Evolutionary conservation across 2,113 vertebrate species (phyloP).

Genomic region (Irena cyanogastra): DNA sequence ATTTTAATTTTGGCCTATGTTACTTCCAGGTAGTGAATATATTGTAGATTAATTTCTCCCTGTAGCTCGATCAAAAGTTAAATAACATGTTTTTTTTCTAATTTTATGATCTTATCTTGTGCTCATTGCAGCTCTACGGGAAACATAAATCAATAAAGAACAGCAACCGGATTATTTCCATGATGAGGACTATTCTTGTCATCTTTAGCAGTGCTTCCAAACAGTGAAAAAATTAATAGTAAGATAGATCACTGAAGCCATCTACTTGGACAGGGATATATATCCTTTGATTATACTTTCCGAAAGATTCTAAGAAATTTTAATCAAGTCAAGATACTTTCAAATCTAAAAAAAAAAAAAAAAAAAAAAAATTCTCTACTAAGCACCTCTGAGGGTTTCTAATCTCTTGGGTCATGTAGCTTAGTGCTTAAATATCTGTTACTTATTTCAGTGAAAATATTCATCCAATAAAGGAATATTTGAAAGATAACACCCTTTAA

Average conservation of each 20-base stretch:
- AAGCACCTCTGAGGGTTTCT: background rate
- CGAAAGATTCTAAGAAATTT: background rate
- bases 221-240: background rate
- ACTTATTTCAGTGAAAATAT: background rate
- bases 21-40: background rate
- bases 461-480: background rate
- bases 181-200: background rate
- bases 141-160: background rate
- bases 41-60: background rate
- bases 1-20: background rate
- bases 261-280: background rate
- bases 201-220: background rate
- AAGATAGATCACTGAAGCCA: background rate
- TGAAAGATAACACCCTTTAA: constrained; percentile 3
- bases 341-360: background rate
- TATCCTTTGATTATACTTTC: background rate
- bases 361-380: background rate
- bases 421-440: background rate
- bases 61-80: background rate
- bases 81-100: background rate
- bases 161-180: background rate
- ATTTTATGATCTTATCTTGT: background rate
- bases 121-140: background rate
- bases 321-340: background rate
- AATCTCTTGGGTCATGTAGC: background rate